Evolutionary conservation across 2,113 vertebrate species (phyloP).

Genomic region (Stictonetta naevosa): DNA sequence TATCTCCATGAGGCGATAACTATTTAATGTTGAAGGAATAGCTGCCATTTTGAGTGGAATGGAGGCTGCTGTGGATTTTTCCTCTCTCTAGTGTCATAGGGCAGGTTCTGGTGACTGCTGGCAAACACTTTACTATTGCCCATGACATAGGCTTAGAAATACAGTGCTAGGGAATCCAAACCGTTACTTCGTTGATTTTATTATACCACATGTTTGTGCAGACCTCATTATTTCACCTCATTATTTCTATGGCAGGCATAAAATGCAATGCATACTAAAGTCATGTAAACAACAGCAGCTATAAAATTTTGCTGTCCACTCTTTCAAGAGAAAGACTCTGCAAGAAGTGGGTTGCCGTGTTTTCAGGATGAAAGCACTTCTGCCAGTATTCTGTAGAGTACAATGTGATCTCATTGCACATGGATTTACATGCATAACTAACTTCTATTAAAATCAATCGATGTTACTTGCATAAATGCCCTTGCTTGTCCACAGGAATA

Average conservation of each 20-base stretch:
- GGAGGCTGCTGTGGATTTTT: not conserved
- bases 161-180: not conserved
- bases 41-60: not conserved
- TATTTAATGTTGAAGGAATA: not conserved
- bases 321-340: slow-evolving; percentile 6
- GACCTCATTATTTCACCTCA: not conserved
- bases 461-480: not conserved
- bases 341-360: not conserved
- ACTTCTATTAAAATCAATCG: slow-evolving; percentile 14
- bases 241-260: not conserved
- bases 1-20: not conserved
- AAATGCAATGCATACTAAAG: not conserved
- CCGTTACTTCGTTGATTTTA: not conserved
- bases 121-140: not conserved
- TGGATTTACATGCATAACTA: slow-evolving; percentile 13
- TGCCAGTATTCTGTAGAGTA: not conserved
- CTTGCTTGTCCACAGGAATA: slow-evolving; percentile 1
- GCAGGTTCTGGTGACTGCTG: not conserved
- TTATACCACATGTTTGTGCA: not conserved
- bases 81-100: not conserved
- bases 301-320: not conserved
- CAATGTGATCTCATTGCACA: not conserved
- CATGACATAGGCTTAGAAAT: not conserved
- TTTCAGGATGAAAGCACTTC: not conserved
- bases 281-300: not conserved